Evolutionary conservation across 2,888 invertebrate genomes (phyloP), one percentile per base, ranked within the genome.

Genomic region (Cephus nigrinus): DNA sequence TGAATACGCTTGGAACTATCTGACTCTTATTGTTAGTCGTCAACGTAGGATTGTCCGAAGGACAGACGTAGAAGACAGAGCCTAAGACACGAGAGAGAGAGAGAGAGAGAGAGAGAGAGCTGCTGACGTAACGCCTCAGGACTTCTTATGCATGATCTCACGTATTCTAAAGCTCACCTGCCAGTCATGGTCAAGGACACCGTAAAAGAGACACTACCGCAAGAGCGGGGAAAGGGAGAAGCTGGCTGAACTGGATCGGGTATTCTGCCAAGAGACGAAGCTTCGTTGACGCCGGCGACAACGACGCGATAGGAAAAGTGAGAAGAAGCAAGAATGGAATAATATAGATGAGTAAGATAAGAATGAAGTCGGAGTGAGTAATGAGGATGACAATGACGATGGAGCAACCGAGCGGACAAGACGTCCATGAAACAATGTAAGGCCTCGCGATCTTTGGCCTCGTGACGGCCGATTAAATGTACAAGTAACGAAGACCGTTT

Each of bases 401-500:
- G 71, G 71, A 69, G 2, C 15, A 23, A 1, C 5, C 30, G 30
- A 32, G 23, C 71, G 32, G 31, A 69, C 71, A 69, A 32, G 71
- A 69, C 36, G 55, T 77, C 33, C 68, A 74, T 77, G 77, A 77
- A 69, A 74, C 71, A 74, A 75, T 71, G 69, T 36, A 12, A 75
- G 75, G 75, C 77, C 55, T 55, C 73, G 31, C 55, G 73, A 78
- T 72, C 80, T 84, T 76, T 83, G 83, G 75, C 80, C 84, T 78
- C 75, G 23, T 73, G 79, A 79, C 76, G 75, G 75, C 80, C 82
- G 82, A 85, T 85, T 84, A 82, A 85, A 84, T 82, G 81, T 83
- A 77, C 82, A 83, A 84, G 78, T 81, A 84, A 84, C 82, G 81
- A 84, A 75, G 84, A 84, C 81, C 84, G 80, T 87, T 86, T 84